Base-by-base conservation (phyloP, 2,888 invertebrate genomes). In the Ophraella communa region DNA sequence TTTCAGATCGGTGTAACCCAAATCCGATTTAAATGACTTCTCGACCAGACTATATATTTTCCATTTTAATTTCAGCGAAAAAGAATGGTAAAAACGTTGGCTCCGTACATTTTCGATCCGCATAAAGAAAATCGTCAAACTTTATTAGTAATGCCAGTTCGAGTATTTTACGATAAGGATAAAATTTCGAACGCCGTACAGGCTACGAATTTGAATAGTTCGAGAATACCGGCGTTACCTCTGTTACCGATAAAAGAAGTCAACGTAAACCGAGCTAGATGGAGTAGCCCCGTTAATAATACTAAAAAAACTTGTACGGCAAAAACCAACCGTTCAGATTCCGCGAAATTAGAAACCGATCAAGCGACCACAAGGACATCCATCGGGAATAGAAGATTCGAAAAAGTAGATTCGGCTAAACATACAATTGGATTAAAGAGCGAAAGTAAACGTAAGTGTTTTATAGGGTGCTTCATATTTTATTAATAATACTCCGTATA, bases 81-180 rank as follows among this genome's bases (percentile, higher is more conserved):
- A 51, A 3, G 17, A 17, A 21, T 66, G 2, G 7, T 65, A 23
- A 64, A 62, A 30, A 69, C 67, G 23, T 59, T 71, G 27, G 45
- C 65, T 4, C 70, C 70, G 0, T 69, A 71, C 53, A 61, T 73
- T 20, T 56, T 62, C 47, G 71, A 72, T 62, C 68, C 65, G 2
- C 59, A 58, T 42, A 51, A 21, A 14, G 59, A n/a, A 33, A 59
- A 42, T 54, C 52, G n/a, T 69, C 47, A 47, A 23, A 69, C 18
- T 11, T 18, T 75, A 10, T 73, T 74, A 4, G 75, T 78, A 14
- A 74, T 78, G 73, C 77, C 77, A 1, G 76, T 77, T 33, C 69
- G 72, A 7, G 74, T 78, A 5, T 65, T 67, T 51, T 77, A 78
- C 64, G 73, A 77, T 56, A 73, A 73, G 30, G 30, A 53, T 24